Conservation (phyloP, 2,888 invertebrate species). For the Drosophila peninsularis region DNA sequence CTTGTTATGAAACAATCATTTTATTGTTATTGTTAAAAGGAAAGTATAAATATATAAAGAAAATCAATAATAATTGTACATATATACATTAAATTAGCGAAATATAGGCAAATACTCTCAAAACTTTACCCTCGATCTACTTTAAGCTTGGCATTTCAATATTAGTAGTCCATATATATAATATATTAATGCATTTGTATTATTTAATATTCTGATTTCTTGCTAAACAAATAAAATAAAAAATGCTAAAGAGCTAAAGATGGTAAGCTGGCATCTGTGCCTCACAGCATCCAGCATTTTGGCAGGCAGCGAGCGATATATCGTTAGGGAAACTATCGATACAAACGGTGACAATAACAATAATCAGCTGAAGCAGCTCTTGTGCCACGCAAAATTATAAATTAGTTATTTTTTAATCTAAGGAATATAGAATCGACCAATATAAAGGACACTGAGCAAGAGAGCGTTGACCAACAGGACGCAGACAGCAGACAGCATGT, state of each 20-base stretch:
- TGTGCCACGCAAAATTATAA: conserved; percentile 76
- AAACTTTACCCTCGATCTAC: too few species aligned
- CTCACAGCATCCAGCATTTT: conserved; percentile 7
- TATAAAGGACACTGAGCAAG: conserved; percentile 18
- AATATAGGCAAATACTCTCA: too few species aligned
- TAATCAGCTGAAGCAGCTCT: conserved; percentile 72
- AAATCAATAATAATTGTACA: too few species aligned
- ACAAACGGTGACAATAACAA: conserved; percentile 68
- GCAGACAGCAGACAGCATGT: conserved; percentile 85
- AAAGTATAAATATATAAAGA: too few species aligned
- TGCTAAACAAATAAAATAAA: background rate
- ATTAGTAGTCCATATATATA: too few species aligned
- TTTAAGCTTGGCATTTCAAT: too few species aligned
- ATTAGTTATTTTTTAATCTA: conserved; percentile 52
- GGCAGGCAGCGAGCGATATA: conserved; percentile 6
- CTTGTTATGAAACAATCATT: too few species aligned
- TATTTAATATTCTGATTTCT: too few species aligned
- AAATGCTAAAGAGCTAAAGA: background rate
- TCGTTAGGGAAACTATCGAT: conserved; percentile 45
- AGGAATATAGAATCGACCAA: conserved; percentile 22
- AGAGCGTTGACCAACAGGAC: conserved; percentile 19
- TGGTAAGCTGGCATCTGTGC: background rate
- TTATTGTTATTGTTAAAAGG: too few species aligned
- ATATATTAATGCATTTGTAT: too few species aligned
- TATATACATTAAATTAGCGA: too few species aligned